Conservation (phyloP, 2,888 invertebrate species). For the Zhengitettix transpicula region DNA sequence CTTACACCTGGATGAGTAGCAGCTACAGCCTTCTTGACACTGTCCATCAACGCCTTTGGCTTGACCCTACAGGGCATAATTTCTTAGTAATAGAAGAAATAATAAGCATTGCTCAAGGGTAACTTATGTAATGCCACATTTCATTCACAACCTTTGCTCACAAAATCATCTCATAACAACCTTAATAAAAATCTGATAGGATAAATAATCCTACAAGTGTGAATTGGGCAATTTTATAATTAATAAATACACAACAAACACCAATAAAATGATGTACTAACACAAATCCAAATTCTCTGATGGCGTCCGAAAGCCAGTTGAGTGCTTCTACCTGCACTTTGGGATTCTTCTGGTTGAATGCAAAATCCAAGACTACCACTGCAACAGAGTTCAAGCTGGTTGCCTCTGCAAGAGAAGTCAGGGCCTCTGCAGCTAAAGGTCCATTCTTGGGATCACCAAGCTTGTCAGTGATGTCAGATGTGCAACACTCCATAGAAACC, state of each 20-base stretch:
- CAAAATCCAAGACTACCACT: conserved; percentile 50
- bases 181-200: too few species aligned
- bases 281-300: conserved; percentile 77
- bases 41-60: conserved; percentile 54
- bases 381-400: conserved; percentile 59
- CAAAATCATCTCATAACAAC: too few species aligned
- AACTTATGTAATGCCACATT: too few species aligned
- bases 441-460: conserved; percentile 71
- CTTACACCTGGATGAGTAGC: conserved; percentile 77
- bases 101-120: too few species aligned
- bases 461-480: conserved; percentile 69
- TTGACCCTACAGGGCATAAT: conserved; percentile 33
- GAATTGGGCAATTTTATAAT: too few species aligned
- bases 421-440: conserved; percentile 45
- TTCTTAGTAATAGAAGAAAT: too few species aligned
- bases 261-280: conserved; percentile 27
- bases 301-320: conserved; percentile 58
- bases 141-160: too few species aligned
- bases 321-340: conserved; percentile 78
- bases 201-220: too few species aligned
- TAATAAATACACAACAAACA: too few species aligned
- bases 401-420: conserved; percentile 61
- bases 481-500: conserved; percentile 53
- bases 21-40: conserved; percentile 64
- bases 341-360: conserved; percentile 78